Evolutionary conservation across 2,888 invertebrate genomes (phyloP), one percentile per base, ranked within the genome.

Genomic region (Pyrgus malvae): DNA sequence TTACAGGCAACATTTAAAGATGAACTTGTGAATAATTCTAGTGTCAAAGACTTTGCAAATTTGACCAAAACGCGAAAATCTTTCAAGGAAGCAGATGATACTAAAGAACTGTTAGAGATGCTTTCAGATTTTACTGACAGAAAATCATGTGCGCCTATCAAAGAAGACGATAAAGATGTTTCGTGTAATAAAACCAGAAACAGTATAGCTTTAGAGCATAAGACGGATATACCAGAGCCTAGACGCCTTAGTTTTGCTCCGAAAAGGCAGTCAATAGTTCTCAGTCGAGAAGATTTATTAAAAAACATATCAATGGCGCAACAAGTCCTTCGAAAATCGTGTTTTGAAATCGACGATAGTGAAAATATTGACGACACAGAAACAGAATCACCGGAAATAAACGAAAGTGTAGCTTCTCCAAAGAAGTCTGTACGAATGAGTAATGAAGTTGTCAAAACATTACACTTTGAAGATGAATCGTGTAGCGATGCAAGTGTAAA

Each of bases 271-370:
- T 83, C 83, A 0, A 72, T 78, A 38, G 69, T 65, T 0, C 49
- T 83, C 1, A 80, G 73, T 40, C 68, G 78, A 51, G 86, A 87
- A 59, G 78, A 85, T 16, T 51, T 85, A 3, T 48, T 83, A 0
- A 75, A 62, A 14, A 84, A 78, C 23, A 74, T 86, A n/a, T 82
- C 87, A 0, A 76, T 80, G 75, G 83, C 83, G 0, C 74, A 77
- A 58, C 81, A 78, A 0, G 72, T 70, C 0, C 53, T 85, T 5
- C 77, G 78, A 17, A 70, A 75, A 55, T 76, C 82, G 0, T 65
- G 67, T n/a, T 50, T 67, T n/a, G 70, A 74, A 8, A 57, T 74
- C 1, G 74, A 78, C 1, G 73, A 76, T 5, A 70, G 63, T n/a
- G 68, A 69, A 8, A 56, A 35, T 23, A n/a, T 67, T 0, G 76